phyloP scores from a whole-genome alignment of 2,888 invertebrate genomes.

The Hirtodrosophila trivittata region DNA sequence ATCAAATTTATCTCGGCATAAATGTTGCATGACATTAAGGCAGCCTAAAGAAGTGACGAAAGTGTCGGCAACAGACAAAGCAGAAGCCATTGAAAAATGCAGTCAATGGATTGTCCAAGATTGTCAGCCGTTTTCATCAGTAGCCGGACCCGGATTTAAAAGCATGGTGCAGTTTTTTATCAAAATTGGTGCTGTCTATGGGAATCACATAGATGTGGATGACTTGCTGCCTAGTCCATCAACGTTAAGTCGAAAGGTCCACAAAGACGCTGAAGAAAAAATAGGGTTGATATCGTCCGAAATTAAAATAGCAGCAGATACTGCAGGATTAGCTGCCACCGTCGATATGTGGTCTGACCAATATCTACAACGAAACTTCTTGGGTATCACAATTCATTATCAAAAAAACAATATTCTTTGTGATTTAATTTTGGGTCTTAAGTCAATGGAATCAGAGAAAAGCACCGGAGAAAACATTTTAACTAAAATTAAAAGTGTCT shows the following conservation, averaged over 20 bases:
- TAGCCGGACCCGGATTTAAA: conserved; percentile 23
- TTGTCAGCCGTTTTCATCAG: conserved; percentile 28
- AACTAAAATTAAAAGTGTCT: conserved; percentile 20
- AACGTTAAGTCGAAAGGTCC: conserved; percentile 33
- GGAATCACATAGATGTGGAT: conserved; percentile 12
- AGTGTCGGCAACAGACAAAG: conserved; percentile 28
- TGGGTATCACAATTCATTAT: conserved; percentile 29
- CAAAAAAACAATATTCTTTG: conserved; percentile 19
- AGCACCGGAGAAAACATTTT: conserved; percentile 31
- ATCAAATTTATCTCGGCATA: conserved; percentile 33
- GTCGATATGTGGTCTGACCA: conserved; percentile 27
- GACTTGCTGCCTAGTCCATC: conserved; percentile 32
- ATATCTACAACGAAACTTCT: conserved; percentile 21
- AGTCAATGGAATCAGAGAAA: conserved; percentile 30
- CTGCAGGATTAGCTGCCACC: conserved; percentile 30
- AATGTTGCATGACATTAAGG: conserved; percentile 28
- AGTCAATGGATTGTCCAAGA: conserved; percentile 36
- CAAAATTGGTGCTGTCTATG: conserved; percentile 39
- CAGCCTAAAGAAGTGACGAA: conserved; percentile 22
- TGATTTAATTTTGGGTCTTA: conserved; percentile 26
- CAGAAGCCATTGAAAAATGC: conserved; percentile 25
- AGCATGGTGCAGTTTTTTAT: conserved; percentile 28
- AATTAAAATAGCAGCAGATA: conserved; percentile 19
- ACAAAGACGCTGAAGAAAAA: conserved; percentile 34
- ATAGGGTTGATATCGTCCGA: conserved; percentile 20